Evolutionary conservation across 2,113 vertebrate species (phyloP), one percentile per base, ranked within the genome.

Genomic region (Menidia beryllina): DNA sequence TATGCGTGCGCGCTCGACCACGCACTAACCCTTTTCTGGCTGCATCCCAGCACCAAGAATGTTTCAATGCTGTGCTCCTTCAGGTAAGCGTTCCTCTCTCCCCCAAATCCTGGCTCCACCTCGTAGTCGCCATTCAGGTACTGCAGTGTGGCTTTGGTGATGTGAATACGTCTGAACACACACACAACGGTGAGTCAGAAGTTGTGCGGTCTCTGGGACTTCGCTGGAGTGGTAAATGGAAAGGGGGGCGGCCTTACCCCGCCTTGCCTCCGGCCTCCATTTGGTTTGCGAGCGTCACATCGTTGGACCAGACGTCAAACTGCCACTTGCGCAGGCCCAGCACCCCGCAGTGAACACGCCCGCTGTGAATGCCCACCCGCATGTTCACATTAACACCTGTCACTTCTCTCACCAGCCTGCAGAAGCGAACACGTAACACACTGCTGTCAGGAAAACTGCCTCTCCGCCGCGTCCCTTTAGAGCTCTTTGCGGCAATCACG

Each of bases 291-390:
- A 98, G 90, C 3, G 97, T 98, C 72, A 98, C 97, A 0, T 98
- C 97, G 0, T 98, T 98, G 92, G 97, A 98, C 97, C 97, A 98
- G 75, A 98, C 97, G 0, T 98, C 97, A 36, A 98, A 98, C 82
- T 98, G 97, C 97, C 97, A 98, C 86, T 98, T 98, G 84, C 96
- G 93, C 77, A 98, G 92, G 45, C 97, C 97, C 52, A 98, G 94
- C 51, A 98, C 97, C 0, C 97, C 97, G 0, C 97, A 98, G 91
- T 98, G 97, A 48, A 98, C 96, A 0, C 96, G 94, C 20, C 96
- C 96, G 1, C 96, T 98, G 91, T 98, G 97, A 89, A 98, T 98
- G 75, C 97, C 97, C 83, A 98, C 97, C 0, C 97, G 95, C 97
- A 98, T 98, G 93, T 98, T 98, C 69, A 98, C 96, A 19, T 98